These are phyloP conservation scores for Mesoclemmys tuberculata DNA, from an alignment of 2,113 vertebrate species.

Conservation along the genomic window DNA sequence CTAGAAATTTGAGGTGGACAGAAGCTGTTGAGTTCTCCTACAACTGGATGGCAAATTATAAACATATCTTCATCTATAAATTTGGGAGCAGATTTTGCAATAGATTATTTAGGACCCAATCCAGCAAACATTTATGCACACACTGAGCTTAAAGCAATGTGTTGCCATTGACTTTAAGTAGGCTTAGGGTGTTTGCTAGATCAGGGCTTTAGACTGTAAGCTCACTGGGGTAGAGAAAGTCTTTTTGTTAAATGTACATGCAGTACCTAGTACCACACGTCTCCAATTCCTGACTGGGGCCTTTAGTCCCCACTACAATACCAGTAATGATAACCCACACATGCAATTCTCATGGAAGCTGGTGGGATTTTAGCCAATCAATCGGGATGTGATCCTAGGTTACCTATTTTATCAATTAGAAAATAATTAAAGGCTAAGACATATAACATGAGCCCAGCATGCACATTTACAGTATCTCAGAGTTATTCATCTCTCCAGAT, in stretches of 20 bases:
- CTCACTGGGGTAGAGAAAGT: not conserved
- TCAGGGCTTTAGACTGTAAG: not conserved
- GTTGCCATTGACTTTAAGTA: not conserved
- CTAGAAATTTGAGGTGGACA: no score
- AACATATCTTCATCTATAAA: not conserved
- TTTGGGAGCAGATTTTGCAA: not conserved
- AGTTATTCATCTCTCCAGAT: conserved; percentile 53
- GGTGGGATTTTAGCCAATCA: conserved; percentile 31
- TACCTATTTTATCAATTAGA: conserved; percentile 41
- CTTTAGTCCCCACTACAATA: not conserved
- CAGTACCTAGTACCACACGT: not conserved
- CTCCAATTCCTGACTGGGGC: not conserved
- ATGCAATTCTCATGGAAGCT: not conserved
- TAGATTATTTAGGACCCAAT: not conserved
- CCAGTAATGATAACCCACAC: not conserved
- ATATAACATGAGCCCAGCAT: not conserved
- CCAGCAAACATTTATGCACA: not conserved
- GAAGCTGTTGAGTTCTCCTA: not conserved
- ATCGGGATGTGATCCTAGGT: not conserved
- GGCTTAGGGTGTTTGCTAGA: not conserved
- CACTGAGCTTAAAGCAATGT: not conserved
- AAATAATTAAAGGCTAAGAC: conserved; percentile 37
- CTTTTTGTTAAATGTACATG: not conserved
- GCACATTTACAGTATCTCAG: not conserved
- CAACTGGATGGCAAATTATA: not conserved